These are phyloP conservation scores for Riptortus pedestris DNA, from an alignment of 1,140 invertebrate species.

Conservation along the genomic window DNA sequence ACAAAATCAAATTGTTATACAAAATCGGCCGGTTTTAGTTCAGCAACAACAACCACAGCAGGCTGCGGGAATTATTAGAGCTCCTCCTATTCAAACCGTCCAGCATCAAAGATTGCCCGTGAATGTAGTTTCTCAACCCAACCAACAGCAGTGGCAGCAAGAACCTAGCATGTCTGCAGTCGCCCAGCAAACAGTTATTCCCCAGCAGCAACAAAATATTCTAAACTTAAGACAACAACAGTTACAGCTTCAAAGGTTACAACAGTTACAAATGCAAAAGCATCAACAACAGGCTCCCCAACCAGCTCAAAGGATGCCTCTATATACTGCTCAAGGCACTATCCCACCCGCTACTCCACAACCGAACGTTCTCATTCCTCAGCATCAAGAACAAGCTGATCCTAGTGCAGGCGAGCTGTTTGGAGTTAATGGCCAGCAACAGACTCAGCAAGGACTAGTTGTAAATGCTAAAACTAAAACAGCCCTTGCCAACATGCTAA, in stretches of 20 bases:
- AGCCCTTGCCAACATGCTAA: slow-evolving; percentile 87
- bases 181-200: slow-evolving; percentile 32
- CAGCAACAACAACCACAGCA: slow-evolving; percentile 36
- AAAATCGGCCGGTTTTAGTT: slow-evolving; percentile 32
- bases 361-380: slow-evolving; percentile 14
- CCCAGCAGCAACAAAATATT: slow-evolving; percentile 35
- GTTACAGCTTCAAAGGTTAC: slow-evolving; percentile 37
- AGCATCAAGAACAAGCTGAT: slow-evolving; percentile 19
- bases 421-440: slow-evolving; percentile 14
- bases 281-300: slow-evolving; percentile 36
- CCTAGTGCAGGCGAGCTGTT: slow-evolving; percentile 11
- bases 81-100: slow-evolving; percentile 10
- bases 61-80: slow-evolving; percentile 32
- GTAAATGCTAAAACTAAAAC: slow-evolving; percentile 90
- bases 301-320: slow-evolving; percentile 24
- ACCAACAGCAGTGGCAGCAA: slow-evolving; percentile 43
- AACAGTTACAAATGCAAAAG: slow-evolving; percentile 35
- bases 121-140: slow-evolving; percentile 26
- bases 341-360: slow-evolving; percentile 13
- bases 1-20: slow-evolving; percentile 37
- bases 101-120: slow-evolving; percentile 28
- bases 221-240: slow-evolving; percentile 43
- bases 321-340: slow-evolving; percentile 24
- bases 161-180: slow-evolving; percentile 37
- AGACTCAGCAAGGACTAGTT: slow-evolving; percentile 35